Conservation (phyloP, 2,797 vertebrate genomes). For the Molossus molossus region DNA sequence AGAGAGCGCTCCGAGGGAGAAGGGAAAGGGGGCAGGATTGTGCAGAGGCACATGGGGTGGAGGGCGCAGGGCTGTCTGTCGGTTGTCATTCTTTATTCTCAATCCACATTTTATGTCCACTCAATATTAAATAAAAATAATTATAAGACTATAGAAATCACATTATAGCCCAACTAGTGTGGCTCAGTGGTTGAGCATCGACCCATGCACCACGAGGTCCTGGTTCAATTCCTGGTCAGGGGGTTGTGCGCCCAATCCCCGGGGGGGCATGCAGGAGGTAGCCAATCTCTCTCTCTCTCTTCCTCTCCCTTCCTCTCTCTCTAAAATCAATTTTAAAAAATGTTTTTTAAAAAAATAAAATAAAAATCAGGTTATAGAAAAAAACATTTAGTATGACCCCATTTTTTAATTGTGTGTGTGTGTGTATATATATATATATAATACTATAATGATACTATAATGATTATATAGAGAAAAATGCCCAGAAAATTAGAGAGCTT, state of each 20-base stretch:
- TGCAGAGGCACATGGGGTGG: neutral
- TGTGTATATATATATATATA: neutral
- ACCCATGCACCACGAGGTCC: too few relatives aligned
- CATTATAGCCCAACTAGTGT: neutral
- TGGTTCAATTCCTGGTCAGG: too few relatives aligned
- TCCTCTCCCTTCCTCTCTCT: too few relatives aligned
- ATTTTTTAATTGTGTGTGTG: neutral
- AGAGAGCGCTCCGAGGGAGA: neutral
- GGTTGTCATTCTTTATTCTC: neutral
- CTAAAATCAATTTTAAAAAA: too few relatives aligned
- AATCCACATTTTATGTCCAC: neutral
- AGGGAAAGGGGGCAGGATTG: neutral
- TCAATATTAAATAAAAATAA: neutral
- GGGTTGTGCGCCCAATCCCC: too few relatives aligned
- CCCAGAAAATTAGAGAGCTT: neutral
- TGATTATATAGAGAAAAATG: neutral
- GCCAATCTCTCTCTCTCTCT: too few relatives aligned
- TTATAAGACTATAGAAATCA: neutral
- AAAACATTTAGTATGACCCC: neutral
- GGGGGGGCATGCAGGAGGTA: too few relatives aligned
- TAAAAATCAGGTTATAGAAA: neutral
- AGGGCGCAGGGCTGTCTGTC: too few relatives aligned
- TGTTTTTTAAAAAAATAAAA: neutral
- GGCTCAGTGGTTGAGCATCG: too few relatives aligned
- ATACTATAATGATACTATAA: neutral